These are phyloP conservation scores for Pyralis farinalis DNA, from an alignment of 2,888 invertebrate genomes.

Conservation along the genomic window DNA sequence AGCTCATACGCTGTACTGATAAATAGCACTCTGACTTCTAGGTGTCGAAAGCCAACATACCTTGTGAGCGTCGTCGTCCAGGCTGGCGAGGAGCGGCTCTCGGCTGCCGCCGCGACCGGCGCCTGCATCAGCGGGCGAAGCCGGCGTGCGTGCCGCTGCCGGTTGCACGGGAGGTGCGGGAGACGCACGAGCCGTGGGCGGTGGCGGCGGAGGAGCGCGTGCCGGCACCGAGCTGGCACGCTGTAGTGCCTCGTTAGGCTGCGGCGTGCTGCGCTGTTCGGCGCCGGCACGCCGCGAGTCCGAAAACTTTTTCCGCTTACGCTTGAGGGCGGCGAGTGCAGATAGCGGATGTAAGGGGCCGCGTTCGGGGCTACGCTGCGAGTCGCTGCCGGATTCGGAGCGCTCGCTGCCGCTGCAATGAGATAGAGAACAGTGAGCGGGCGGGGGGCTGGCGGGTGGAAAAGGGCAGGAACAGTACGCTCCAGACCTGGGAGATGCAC, in stretches of 20 bases:
- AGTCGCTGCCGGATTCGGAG: constrained; percentile 86
- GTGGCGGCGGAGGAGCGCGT: constrained; percentile 49
- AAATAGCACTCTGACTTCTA: no score
- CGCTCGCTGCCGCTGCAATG: constrained; percentile 79
- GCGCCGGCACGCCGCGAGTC: constrained; percentile 85
- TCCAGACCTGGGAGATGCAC: constrained; percentile 81
- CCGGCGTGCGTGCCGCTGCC: constrained; percentile 27
- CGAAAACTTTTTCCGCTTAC: constrained; percentile 91
- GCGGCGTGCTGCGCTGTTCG: constrained; percentile 35
- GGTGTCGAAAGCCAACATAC: constrained; percentile 24
- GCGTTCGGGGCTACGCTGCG: constrained; percentile 83
- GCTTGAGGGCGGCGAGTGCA: constrained; percentile 87
- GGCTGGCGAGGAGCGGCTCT: constrained; percentile 83
- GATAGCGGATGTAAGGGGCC: constrained; percentile 68
- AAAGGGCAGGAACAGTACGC: constrained; percentile 17
- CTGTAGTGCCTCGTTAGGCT: constrained; percentile 35
- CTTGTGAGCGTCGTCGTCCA: constrained; percentile 73
- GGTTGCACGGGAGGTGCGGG: constrained; percentile 22
- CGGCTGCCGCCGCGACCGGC: constrained; percentile 69
- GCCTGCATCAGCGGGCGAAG: constrained; percentile 32
- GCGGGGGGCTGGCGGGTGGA: background rate
- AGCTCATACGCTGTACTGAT: no score
- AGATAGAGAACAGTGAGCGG: background rate
- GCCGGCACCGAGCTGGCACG: constrained; percentile 59
- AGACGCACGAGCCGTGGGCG: constrained; percentile 25